Evolutionary conservation across 2,113 vertebrate species (phyloP).

Genomic region (Spheniscus mendiculus): DNA sequence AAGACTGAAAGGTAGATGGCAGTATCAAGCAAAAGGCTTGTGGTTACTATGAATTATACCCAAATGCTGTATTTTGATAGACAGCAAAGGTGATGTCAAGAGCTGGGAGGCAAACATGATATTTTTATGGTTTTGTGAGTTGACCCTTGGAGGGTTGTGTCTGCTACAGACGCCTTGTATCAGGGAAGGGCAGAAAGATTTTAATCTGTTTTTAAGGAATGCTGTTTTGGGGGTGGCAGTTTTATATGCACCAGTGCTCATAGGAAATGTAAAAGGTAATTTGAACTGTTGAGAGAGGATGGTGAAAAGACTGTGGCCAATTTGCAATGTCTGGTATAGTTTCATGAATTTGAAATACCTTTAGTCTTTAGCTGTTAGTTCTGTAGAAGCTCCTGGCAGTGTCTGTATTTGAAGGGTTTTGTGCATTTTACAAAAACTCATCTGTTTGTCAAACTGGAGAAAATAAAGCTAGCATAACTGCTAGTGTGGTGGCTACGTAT

Average conservation of each 20-base stretch:
- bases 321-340: background rate
- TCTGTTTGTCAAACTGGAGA: background rate
- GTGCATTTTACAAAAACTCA: background rate
- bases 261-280: background rate
- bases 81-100: background rate
- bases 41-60: background rate
- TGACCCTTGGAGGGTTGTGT: background rate
- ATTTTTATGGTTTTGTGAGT: background rate
- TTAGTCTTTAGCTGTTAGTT: background rate
- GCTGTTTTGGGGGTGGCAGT: background rate
- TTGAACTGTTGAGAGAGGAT: background rate
- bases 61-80: background rate
- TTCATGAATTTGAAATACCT: background rate
- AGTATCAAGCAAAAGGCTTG: background rate
- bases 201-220: background rate
- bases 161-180: background rate
- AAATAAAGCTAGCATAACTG: background rate
- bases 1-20: background rate
- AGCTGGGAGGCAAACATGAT: background rate
- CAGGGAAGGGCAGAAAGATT: background rate
- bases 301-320: background rate
- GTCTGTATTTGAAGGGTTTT: background rate
- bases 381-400: background rate
- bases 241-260: background rate
- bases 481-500: background rate